phyloP scores from a whole-genome alignment of 2,888 invertebrate genomes.

The Oligia fasciuncula region DNA sequence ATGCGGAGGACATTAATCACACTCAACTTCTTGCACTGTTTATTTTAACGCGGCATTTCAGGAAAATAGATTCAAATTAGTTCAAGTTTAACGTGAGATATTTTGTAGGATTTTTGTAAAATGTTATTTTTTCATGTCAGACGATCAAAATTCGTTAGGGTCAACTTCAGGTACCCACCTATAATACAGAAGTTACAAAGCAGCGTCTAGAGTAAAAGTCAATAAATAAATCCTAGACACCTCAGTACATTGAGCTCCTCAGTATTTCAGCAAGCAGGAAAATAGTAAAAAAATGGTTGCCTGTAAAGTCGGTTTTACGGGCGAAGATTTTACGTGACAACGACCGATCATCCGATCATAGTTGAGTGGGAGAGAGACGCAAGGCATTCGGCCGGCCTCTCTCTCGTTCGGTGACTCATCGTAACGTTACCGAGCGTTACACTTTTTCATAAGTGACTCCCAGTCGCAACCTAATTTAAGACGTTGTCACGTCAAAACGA shows the following conservation, averaged over 20 bases:
- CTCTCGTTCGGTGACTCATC: no score
- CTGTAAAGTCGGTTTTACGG: no score
- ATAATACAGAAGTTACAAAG: neutral
- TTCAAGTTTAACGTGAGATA: neutral
- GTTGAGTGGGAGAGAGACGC: no score
- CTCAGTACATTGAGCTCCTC: neutral
- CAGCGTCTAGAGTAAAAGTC: neutral
- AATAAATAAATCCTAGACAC: constrained; percentile 24
- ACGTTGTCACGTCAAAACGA: no score
- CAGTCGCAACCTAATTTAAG: no score
- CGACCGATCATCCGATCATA: no score
- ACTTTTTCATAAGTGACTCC: no score
- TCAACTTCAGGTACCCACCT: neutral
- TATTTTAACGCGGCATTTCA: constrained; percentile 38
- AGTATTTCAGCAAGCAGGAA: constrained; percentile 19
- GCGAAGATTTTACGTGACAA: no score
- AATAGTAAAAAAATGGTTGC: no score
- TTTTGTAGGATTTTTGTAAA: neutral
- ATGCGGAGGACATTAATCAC: constrained; percentile 65
- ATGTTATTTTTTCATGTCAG: neutral
- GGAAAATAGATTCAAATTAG: constrained; percentile 7
- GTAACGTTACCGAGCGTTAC: no score
- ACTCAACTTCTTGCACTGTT: constrained; percentile 58
- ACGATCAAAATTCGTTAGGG: neutral
- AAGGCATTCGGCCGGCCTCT: no score